A percentile compares a stretch with the other conserved stretches of the same genome.
Conservation (phyloP, 2,888 invertebrate species). For the Patella caerulea region DNA sequence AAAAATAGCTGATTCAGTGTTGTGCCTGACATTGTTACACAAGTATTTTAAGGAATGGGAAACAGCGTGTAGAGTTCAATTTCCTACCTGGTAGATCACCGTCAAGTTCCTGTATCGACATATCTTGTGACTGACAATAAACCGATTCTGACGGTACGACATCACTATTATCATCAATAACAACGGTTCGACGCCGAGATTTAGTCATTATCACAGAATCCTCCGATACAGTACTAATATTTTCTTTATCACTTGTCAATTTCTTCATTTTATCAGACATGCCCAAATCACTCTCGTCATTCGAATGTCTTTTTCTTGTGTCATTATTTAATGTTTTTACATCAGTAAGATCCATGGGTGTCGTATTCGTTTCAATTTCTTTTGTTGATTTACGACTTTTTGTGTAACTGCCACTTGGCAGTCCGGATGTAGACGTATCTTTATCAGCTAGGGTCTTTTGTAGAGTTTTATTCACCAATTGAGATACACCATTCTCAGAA, state of each 20-base stretch:
- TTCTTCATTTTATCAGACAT: not conserved
- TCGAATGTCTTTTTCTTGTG: not conserved
- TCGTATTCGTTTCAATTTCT: slow-evolving; percentile 2
- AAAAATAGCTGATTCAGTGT: too few relatives aligned
- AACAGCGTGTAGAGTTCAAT: too few relatives aligned
- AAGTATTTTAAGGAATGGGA: too few relatives aligned
- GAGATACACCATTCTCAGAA: too few relatives aligned
- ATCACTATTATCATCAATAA: not conserved
- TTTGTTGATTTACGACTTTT: not conserved
- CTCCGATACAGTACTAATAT: not conserved
- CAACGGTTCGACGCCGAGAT: not conserved
- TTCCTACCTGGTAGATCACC: too few relatives aligned
- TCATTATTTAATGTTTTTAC: not conserved
- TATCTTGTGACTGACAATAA: too few relatives aligned
- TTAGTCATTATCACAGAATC: not conserved
- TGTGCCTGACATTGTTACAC: too few relatives aligned
- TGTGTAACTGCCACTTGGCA: not conserved
- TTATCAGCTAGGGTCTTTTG: not conserved
- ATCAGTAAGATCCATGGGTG: not conserved
- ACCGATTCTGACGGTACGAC: too few relatives aligned
- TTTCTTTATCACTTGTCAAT: not conserved
- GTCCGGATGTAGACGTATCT: not conserved
- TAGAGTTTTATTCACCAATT: not conserved
- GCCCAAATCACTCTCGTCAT: not conserved
- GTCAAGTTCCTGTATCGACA: too few relatives aligned